Evolutionary conservation across 2,888 invertebrate genomes (phyloP), one percentile per base, ranked within the genome.

Genomic region (Tenthredo distinguenda): DNA sequence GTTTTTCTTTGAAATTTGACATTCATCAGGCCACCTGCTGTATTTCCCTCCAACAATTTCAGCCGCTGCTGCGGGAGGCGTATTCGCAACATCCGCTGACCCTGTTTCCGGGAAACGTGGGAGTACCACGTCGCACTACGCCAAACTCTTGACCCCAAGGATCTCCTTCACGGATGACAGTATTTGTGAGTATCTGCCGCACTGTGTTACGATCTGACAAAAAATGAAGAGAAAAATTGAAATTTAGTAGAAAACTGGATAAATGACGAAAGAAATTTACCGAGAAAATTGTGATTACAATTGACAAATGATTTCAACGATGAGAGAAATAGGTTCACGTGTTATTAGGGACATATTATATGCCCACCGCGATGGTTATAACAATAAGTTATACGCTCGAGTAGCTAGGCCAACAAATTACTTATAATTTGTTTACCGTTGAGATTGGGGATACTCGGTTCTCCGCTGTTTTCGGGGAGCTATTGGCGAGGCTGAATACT

Each of bases 151-250:
- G 71, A 87, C 92, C 9, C 93, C 93, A 55, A 91, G 93, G 85
- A 93, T 94, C 87, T 93, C 93, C 84, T 93, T 93, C 88, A 92
- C 93, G 71, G 94, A 94, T 87, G 93, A 93, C 85, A 91, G 93
- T 65, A 89, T 93, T 88, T 93, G 93, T 93, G 88, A 90, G 89
- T 89, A 85, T 31, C 72, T 40, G 7, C 18, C 68, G 15, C 26
- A 34, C 6, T 47, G 12, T 47, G 65, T 12, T 15, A 71, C 40
- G 15, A 31, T 31, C 0, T 0, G 4, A 12, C 4, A 15, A 47
- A 47, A 43, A 43, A 9, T 0, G 9, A 40, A 7, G 9, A 9
- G 0, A 43, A 43, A 43, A 43, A 34, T 34, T 40, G 7, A 7
- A 7, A 1, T 40, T 40, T 40, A 0, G 6, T 40, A 40, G 12